These are phyloP conservation scores for Sceloporus undulatus DNA, from an alignment of 2,113 vertebrate species.

Conservation along the genomic window DNA sequence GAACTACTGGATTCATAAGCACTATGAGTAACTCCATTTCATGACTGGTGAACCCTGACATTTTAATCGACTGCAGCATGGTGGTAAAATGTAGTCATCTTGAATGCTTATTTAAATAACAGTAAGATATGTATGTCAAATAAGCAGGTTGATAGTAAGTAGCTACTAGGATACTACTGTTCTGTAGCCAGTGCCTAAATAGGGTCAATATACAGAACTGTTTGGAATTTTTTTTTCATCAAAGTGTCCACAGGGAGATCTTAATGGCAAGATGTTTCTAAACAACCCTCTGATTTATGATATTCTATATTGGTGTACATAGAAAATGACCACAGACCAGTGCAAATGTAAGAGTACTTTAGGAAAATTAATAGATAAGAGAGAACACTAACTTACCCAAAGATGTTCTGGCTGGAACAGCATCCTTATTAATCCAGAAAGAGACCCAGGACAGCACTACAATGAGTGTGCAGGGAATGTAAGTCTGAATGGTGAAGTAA, in stretches of 20 bases:
- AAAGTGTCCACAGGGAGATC: background rate
- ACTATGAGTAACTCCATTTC: background rate
- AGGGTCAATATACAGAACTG: background rate
- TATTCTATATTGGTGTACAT: background rate
- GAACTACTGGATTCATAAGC: background rate
- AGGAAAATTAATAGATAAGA: background rate
- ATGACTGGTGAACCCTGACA: background rate
- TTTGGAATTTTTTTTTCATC: background rate
- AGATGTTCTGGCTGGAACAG: constrained; percentile 96
- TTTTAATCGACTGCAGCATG: background rate
- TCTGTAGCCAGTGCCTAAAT: background rate
- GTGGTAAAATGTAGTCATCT: background rate
- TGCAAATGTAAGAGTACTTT: background rate
- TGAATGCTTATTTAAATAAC: background rate
- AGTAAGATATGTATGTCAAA: background rate
- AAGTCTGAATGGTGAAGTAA: constrained; percentile 99
- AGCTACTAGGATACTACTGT: background rate
- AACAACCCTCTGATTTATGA: background rate
- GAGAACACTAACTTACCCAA: constrained; percentile 82
- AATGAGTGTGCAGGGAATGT: constrained; percentile 98
- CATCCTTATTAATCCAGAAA: constrained; percentile 99
- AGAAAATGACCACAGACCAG: background rate
- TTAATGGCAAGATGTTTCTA: background rate
- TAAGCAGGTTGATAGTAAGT: background rate
- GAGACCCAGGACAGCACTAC: constrained; percentile 98